Evolutionary conservation across 2,797 vertebrate species (phyloP).

Genomic region (Sparidentex hasta): DNA sequence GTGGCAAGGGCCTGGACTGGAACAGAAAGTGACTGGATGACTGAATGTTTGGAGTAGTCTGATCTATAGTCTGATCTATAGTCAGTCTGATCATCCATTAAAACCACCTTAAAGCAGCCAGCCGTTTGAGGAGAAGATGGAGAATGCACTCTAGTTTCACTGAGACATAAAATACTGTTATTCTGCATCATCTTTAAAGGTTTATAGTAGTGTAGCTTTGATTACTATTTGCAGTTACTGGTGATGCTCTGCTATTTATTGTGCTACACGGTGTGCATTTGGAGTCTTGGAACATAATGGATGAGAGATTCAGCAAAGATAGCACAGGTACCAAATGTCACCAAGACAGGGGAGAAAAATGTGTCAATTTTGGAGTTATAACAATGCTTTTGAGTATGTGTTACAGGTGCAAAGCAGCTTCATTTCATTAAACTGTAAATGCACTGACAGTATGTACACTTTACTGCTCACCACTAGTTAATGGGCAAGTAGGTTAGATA

Average conservation of each 20-base stretch:
- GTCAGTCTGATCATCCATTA: constrained; percentile 49
- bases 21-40: constrained; percentile 48
- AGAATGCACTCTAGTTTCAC: constrained; percentile 27
- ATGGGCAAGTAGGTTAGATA: constrained; percentile 10
- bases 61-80: constrained; percentile 56
- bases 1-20: constrained; percentile 25
- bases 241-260: constrained; percentile 21
- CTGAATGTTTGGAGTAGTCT: constrained; percentile 38
- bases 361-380: constrained; percentile 11
- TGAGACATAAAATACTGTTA: constrained; percentile 21
- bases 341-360: constrained; percentile 1
- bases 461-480: constrained; percentile 8
- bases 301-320: constrained; percentile 17
- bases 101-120: constrained; percentile 43
- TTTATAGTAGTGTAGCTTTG: constrained; percentile 18
- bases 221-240: constrained; percentile 31
- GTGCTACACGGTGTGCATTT: background rate
- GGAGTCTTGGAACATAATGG: constrained; percentile 5
- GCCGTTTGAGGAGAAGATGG: constrained; percentile 35
- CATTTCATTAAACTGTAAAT: constrained; percentile 21
- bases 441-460: constrained; percentile 1
- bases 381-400: constrained; percentile 14
- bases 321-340: constrained; percentile 6
- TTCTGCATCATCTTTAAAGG: constrained; percentile 27
- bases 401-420: constrained; percentile 12